Conservation (phyloP, 1,140 invertebrate genomes). For the Pygmarrhopalites habei region DNA sequence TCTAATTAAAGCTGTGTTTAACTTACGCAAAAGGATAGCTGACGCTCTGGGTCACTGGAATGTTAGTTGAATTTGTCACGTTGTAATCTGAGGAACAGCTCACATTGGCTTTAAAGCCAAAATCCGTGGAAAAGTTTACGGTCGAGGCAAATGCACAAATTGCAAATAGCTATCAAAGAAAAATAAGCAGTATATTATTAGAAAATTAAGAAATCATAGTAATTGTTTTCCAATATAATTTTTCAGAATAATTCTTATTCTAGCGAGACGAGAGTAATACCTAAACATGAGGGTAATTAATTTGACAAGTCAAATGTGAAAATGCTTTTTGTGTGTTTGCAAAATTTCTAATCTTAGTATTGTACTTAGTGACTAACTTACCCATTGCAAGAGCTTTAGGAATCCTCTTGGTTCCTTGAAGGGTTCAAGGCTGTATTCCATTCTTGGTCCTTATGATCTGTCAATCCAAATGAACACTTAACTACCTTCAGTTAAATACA, state of each 20-base stretch:
- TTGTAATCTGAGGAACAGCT: constrained; percentile 28
- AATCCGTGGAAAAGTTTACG: constrained; percentile 45
- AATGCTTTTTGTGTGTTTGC: too few species aligned
- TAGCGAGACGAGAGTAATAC: too few species aligned
- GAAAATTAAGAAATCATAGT: too few species aligned
- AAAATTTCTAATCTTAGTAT: too few species aligned
- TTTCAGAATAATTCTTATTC: too few species aligned
- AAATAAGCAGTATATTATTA: constrained; percentile 17
- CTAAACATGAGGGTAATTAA: too few species aligned
- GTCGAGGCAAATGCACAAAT: constrained; percentile 56
- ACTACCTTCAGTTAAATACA: too few species aligned
- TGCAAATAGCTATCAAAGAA: constrained; percentile 48
- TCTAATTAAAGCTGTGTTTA: too few species aligned
- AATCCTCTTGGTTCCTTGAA: constrained; percentile 55
- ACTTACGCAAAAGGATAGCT: constrained; percentile 47
- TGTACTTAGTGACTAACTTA: too few species aligned
- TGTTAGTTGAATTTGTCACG: constrained; percentile 39
- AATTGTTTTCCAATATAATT: too few species aligned
- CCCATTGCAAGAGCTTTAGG: constrained; percentile 54
- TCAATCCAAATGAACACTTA: too few species aligned
- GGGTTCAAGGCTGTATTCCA: constrained; percentile 49
- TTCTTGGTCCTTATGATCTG: too few species aligned
- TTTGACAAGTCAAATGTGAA: constrained; percentile 13
- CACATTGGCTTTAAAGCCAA: constrained; percentile 34
- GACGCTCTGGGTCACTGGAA: constrained; percentile 33